A percentile compares a stretch with the other conserved stretches of the same genome.
These are phyloP conservation scores for Neelides folsomi DNA, from an alignment of 2,888 invertebrate genomes.

Conservation along the genomic window DNA sequence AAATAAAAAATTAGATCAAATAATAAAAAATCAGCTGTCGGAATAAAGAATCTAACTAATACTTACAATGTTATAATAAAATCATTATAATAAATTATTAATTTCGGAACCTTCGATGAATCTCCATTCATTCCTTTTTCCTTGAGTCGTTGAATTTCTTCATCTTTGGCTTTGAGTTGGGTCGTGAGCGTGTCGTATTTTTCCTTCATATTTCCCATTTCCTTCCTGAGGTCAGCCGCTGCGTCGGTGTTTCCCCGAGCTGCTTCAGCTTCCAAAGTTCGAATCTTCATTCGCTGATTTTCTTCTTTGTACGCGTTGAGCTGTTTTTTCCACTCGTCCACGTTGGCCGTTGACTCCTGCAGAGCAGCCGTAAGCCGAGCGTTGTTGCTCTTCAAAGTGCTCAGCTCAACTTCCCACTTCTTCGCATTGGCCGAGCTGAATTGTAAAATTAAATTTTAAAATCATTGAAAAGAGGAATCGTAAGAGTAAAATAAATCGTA, in stretches of 20 bases:
- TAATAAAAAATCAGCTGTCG: neutral
- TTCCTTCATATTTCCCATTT: conserved; percentile 56
- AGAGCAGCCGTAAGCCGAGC: conserved; percentile 84
- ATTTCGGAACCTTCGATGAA: conserved; percentile 33
- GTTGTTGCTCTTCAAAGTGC: conserved; percentile 91
- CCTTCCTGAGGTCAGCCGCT: conserved; percentile 62
- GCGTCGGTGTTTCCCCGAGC: conserved; percentile 52
- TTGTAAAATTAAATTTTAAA: conserved; percentile 22
- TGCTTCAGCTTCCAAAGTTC: conserved; percentile 56
- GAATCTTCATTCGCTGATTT: conserved; percentile 66
- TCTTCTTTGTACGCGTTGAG: conserved; percentile 83
- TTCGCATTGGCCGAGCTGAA: conserved; percentile 90
- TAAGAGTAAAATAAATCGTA: too few relatives aligned
- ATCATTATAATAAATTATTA: conserved; percentile 9
- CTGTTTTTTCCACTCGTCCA: conserved; percentile 94
- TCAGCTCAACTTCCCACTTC: conserved; percentile 95
- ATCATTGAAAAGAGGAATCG: too few relatives aligned
- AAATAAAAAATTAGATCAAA: neutral
- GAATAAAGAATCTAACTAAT: neutral
- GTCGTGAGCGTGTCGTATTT: conserved; percentile 69
- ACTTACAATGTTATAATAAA: conserved; percentile 32
- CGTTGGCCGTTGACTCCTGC: conserved; percentile 90
- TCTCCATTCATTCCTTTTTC: conserved; percentile 23
- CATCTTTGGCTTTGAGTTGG: conserved; percentile 68
- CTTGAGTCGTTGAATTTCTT: conserved; percentile 55